Evolutionary conservation across 1,140 invertebrate species (phyloP), one percentile per base, ranked within the genome.

Genomic region (Zaprionus vittiger): DNA sequence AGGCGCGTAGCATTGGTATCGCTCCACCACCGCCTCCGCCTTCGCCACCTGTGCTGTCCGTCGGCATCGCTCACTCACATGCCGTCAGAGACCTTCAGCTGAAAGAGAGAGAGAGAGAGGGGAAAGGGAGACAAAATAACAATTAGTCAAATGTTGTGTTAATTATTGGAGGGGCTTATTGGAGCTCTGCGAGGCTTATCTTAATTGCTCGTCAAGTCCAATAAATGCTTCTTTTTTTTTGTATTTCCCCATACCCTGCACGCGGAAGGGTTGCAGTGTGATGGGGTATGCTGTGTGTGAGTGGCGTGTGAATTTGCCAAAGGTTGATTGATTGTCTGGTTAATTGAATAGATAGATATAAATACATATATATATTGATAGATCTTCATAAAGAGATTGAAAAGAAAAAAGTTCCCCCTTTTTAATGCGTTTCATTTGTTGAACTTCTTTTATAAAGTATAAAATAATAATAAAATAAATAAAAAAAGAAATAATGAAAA

Each of bases 1-100:
- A 91, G 14, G 89, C 69, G 54, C 92, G 91, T 61, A 92, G 64
- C 85, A 93, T 83, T 31, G 92, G 79, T n/a, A 93, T 87, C 14
- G 80, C 80, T 62, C 84, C 77, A 5, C 71, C 79, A 9, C 71
- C 78, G 31, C 77, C 77, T 67, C 81, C 83, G 55, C 85, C 82
- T 20, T 85, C 85, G 76, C 90, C 80, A 65, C 80, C 73, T 75
- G 87, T 71, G 72, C 74, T 84, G 59, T 93, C 92, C 68, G 92
- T 93, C 72, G 92, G 92, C 92, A 93, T 44, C 31, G 66, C 67
- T 61, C 66, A 62, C 71, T 77, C 75, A 84, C 84, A 89, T 89
- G 67, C 84, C 81, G 84, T 81, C 80, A 75, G 81, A 75, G 81
- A 81, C 63, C 83, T 87, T 72, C 62, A 72, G 37, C 73, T 75